phyloP scores from a whole-genome alignment of 2,797 vertebrate genomes.

The Thalassophryne amazonica region DNA sequence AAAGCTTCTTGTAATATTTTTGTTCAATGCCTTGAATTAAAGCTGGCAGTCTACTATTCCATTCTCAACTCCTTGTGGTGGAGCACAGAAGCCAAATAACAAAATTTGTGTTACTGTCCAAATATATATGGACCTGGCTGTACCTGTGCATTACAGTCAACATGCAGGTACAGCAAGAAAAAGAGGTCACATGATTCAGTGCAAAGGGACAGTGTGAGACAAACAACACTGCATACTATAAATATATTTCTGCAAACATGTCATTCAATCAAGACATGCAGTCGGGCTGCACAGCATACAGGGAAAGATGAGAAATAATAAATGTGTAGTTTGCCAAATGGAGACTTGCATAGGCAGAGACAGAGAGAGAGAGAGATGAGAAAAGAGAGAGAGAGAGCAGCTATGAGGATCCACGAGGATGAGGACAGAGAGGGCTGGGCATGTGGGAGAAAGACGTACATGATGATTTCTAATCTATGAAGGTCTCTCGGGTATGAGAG shows the following conservation, averaged over 20 bases:
- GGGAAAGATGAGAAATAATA: constrained; percentile 27
- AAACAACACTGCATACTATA: constrained; percentile 29
- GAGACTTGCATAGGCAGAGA: too few relatives aligned
- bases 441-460: constrained; percentile 13
- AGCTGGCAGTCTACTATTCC: too few relatives aligned
- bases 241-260: constrained; percentile 40
- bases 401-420: constrained; percentile 2
- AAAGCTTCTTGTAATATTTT: too few relatives aligned
- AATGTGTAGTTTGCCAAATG: neutral
- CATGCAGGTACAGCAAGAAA: constrained; percentile 2
- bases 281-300: constrained; percentile 13
- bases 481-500: constrained; percentile 31
- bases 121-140: too few relatives aligned
- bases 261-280: constrained; percentile 36
- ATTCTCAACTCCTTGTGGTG: too few relatives aligned
- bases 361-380: too few relatives aligned
- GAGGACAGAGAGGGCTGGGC: constrained; percentile 3
- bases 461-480: constrained; percentile 56
- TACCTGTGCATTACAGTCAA: too few relatives aligned
- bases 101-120: too few relatives aligned
- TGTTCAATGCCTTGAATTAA: too few relatives aligned
- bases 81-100: too few relatives aligned
- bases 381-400: constrained; percentile 21
- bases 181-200: neutral
- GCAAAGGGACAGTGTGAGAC: constrained; percentile 14